These are phyloP conservation scores for Nymphalis urticae DNA, from an alignment of 2,888 invertebrate species.

Conservation along the genomic window DNA sequence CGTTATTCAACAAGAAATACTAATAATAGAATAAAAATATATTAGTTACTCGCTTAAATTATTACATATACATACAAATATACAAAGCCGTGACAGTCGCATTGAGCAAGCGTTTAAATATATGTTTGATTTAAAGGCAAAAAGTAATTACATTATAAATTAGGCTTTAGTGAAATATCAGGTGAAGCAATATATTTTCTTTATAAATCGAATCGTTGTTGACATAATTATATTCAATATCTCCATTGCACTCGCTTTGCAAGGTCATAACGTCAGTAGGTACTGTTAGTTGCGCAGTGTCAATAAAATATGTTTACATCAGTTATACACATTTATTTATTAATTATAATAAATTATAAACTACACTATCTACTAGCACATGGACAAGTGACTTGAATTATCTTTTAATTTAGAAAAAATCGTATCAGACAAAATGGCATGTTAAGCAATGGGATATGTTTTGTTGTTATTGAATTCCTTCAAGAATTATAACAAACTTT, in stretches of 20 bases:
- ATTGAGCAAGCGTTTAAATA: no score
- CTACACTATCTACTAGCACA: not conserved
- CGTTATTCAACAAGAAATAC: no score
- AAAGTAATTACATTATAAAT: no score
- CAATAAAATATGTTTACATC: constrained; percentile 13
- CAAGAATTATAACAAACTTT: no score
- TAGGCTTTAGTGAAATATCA: not conserved
- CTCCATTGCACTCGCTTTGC: constrained; percentile 15
- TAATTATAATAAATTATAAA: constrained; percentile 6
- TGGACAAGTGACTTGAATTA: not conserved
- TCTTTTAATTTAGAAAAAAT: not conserved
- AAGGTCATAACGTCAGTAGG: constrained; percentile 24
- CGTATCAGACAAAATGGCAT: not conserved
- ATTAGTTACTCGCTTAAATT: no score
- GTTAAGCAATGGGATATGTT: no score
- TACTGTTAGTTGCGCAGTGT: constrained; percentile 5
- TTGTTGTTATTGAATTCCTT: no score
- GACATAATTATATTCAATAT: constrained; percentile 6
- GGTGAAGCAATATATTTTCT: not conserved
- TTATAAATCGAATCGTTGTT: not conserved
- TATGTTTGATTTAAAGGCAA: no score
- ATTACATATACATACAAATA: no score
- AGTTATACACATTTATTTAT: constrained; percentile 13
- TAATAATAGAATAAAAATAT: no score
- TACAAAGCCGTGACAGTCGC: no score